Conservation (phyloP, 2,113 vertebrate genomes). For the Bagarius yarrelli region DNA sequence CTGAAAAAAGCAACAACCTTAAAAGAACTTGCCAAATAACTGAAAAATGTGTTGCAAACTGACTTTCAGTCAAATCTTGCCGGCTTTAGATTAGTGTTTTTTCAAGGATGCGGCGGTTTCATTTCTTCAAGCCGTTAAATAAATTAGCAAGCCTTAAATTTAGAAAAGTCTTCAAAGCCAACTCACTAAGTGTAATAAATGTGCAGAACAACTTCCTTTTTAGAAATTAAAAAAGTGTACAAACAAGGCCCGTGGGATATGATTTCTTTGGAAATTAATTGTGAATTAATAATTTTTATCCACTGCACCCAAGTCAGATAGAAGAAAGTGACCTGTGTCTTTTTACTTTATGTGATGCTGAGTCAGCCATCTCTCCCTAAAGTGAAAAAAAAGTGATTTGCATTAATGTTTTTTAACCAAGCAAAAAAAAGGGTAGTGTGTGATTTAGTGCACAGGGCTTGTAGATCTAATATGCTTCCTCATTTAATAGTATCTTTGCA, state of each 20-base stretch:
- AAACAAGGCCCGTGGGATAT: background rate
- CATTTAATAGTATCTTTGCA: background rate
- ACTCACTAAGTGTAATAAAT: background rate
- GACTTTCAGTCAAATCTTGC: background rate
- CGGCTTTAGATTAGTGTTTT: background rate
- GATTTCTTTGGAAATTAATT: background rate
- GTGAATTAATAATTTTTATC: background rate
- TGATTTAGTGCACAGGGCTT: background rate
- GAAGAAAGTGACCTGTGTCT: background rate
- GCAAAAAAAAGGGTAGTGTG: background rate
- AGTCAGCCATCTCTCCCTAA: background rate
- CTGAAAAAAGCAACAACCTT: background rate
- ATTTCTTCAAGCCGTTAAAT: background rate
- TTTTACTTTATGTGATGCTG: background rate
- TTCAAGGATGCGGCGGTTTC: background rate
- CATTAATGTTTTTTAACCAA: background rate
- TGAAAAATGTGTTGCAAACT: background rate
- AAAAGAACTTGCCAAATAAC: background rate
- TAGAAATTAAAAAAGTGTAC: background rate
- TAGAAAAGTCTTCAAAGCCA: slow-evolving; percentile 1
- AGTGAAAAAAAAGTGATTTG: background rate
- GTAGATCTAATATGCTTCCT: background rate
- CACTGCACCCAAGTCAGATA: background rate
- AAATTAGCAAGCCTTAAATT: background rate
- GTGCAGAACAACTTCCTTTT: background rate